Evolutionary conservation across 2,113 vertebrate species (phyloP), one percentile per base, ranked within the genome.

Genomic region (Micronycteris hirsuta): DNA sequence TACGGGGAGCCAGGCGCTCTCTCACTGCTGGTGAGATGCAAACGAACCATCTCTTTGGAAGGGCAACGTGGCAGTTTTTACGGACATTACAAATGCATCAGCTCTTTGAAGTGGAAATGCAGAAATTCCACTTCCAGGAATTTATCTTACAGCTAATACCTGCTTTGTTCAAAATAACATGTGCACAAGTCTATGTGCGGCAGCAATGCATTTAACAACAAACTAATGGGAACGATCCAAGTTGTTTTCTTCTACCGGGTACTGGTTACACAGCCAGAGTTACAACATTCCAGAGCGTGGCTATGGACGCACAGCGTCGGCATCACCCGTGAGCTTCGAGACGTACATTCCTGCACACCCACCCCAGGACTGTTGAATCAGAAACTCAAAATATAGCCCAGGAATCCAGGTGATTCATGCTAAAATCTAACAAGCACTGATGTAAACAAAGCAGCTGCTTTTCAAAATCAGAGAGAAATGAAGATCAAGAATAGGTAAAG

Each of bases 321-420:
- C 47, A 63, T 43, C 31, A 16, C 16, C 61, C 14, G 20, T 10
- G 28, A 83, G 24, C 36, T 67, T 7, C 19, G 41, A 80, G 38
- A 28, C 0, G 7, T 2, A 15, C 1, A 9, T 41, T 56, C 28
- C 10, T 16, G 20, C 70, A 33, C 0, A 2, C 38, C 31, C 0
- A 28, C 22, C 36, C 49, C 36, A 63, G 36, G 26, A 15, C 67
- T 54, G 19, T 0, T 28, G 47, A 67, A 4, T 52, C 73, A 54
- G 73, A 92, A 58, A 63, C 56, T 45, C 3, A 16, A 26, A 86
- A 5, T 3, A 43, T 0, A 19, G 58, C 36, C 26, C 36, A 52
- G 58, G 38, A 58, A 68, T 61, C 38, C 77, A 49, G 47, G 49
- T 63, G 87, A 92, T 9, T n/a, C 68, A 19, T 3, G 1, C 19